Base-by-base conservation (phyloP, 2,113 vertebrate species). In the Myiagra hebetior region DNA sequence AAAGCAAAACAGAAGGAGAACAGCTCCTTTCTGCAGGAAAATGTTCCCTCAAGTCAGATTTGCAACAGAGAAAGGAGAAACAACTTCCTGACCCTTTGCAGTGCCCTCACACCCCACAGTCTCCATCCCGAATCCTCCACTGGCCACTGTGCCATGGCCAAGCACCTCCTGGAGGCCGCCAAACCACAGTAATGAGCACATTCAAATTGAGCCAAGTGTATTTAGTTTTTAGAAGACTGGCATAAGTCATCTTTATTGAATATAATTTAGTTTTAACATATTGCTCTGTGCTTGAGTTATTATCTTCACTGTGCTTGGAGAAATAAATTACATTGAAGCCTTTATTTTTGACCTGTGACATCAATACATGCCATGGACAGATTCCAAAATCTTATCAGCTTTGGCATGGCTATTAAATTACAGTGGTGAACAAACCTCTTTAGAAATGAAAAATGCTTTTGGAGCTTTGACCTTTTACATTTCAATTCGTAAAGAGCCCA, bases 211-310 rank as follows among this genome's bases (percentile, higher is more conserved):
- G 87, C 94, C 95, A 97, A 96, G 91, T 95, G 92, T 96, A 94
- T 95, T 95, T 91, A 81, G 92, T 96, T 95, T 97, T 91, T 27
- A 94, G 94, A 97, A 97, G 95, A 97, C 92, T 94, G 97, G 96
- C 96, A 97, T 97, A 97, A 97, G 97, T 96, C 95, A 96, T 96
- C 94, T 92, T 97, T 97, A 96, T 97, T 97, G 96, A 97, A 97
- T 94, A 96, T 97, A 97, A 98, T 98, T 97, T 97, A 92, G 94
- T 97, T 98, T 97, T 98, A 98, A 98, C 96, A 97, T 97, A 98
- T 97, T 97, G 96, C 95, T 98, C 93, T 91, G 74, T 62, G 91
- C 95, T 95, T 97, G 96, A 97, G 95, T 96, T 98, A 97, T 98
- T 97, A 97, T 97, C 96, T 97, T 94, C 95, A 97, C 91, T 95